Conservation (phyloP, 2,113 vertebrate genomes). For the Lagopus muta region DNA sequence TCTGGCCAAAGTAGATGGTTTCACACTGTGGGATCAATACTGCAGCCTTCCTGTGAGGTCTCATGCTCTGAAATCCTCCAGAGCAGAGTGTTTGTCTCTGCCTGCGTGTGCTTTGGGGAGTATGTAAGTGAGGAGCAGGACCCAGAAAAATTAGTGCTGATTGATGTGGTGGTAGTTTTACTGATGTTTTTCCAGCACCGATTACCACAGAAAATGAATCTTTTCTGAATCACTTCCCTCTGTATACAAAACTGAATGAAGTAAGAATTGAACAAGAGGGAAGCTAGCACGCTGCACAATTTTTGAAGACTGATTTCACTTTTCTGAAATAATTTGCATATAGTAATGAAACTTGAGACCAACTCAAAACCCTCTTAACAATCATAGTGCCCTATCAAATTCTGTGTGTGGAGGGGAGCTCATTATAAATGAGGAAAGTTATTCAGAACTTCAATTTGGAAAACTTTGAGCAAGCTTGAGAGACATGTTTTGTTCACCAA, state of each 20-base stretch:
- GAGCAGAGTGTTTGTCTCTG: background rate
- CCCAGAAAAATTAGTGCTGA: background rate
- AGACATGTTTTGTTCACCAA: background rate
- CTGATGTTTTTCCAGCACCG: background rate
- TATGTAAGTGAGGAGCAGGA: background rate
- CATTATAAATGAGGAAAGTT: background rate
- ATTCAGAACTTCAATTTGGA: background rate
- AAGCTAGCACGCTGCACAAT: background rate
- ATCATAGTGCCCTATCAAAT: accelerated
- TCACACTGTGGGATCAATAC: background rate
- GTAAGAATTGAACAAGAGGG: background rate
- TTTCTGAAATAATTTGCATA: background rate
- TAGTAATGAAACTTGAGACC: background rate
- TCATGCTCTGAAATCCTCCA: background rate
- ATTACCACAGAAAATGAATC: slow-evolving; percentile 10
- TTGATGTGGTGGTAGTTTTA: background rate
- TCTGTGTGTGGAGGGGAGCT: accelerated
- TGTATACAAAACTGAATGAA: background rate
- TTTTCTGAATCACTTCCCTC: slow-evolving; percentile 43
- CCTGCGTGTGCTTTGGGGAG: background rate
- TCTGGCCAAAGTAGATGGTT: background rate
- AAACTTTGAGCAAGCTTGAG: background rate
- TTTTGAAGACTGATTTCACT: background rate
- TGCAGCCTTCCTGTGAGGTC: background rate
- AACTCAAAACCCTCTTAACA: background rate